These are phyloP conservation scores for Ischnura elegans DNA, from an alignment of 2,888 invertebrate genomes.

Conservation along the genomic window DNA sequence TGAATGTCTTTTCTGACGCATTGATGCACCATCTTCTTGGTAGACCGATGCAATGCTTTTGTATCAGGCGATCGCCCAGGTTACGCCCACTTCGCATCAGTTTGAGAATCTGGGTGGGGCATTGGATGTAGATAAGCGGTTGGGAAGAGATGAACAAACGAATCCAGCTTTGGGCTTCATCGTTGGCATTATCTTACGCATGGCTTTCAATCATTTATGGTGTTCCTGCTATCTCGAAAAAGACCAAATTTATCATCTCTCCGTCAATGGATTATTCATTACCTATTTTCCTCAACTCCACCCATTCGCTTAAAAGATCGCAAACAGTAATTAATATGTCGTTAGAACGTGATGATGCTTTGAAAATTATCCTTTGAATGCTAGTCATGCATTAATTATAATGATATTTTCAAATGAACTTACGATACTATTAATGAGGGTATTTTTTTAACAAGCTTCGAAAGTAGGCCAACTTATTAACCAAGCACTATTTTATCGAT, in stretches of 20 bases:
- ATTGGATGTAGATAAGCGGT: not conserved
- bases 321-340: not conserved
- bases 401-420: no score
- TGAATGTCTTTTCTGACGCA: not conserved
- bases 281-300: no score
- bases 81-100: slow-evolving; percentile 2
- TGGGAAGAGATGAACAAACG: not conserved
- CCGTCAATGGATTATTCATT: no score
- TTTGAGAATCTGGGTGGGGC: not conserved
- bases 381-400: not conserved
- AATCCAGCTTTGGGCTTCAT: not conserved
- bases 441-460: no score
- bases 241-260: no score
- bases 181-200: not conserved
- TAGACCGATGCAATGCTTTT: not conserved
- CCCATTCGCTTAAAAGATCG: no score
- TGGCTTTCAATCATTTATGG: not conserved
- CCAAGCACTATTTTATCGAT: no score
- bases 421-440: no score
- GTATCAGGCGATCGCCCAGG: not conserved
- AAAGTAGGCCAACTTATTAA: no score
- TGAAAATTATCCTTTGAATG: not conserved
- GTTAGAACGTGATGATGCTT: not conserved
- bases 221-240: not conserved
- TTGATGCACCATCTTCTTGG: not conserved